phyloP scores from a whole-genome alignment of 35 echinoderm and acorn worm genomes.

The Amphiura filiformis region DNA sequence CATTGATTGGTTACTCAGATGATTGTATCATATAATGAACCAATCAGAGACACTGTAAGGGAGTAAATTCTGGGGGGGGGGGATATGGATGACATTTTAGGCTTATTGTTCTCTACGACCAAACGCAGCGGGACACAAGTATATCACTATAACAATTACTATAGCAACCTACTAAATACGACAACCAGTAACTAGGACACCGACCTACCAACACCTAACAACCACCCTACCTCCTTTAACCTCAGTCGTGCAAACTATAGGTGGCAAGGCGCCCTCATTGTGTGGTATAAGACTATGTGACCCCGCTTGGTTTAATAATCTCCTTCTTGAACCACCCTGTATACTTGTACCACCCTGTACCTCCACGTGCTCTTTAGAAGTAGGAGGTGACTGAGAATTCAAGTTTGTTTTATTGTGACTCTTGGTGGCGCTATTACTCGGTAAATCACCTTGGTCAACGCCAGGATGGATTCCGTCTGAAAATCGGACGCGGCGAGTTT shows the following conservation, averaged over 20 bases:
- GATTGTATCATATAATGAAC: no score
- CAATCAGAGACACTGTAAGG: no score
- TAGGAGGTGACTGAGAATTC: no score
- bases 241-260: conserved; percentile 62
- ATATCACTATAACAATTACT: no score
- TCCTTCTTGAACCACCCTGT: conserved; percentile 33
- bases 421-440: background rate
- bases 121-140: no score
- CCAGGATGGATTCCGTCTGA: conserved; percentile 88
- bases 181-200: background rate
- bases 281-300: conserved; percentile 80
- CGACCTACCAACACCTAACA: conserved; percentile 9
- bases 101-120: background rate
- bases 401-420: background rate
- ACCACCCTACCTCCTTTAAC: conserved; percentile 64
- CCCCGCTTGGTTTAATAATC: conserved; percentile 29
- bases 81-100: no score
- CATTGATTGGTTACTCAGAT: no score
- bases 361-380: no score
- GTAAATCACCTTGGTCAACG: conserved; percentile 40
- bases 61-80: no score
- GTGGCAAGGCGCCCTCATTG: conserved; percentile 74
- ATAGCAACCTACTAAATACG: background rate
- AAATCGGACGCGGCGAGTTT: conserved; percentile 72
- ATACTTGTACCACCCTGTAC: no score